Conservation (phyloP, 2,888 invertebrate species). For the Cabera pusaria region DNA sequence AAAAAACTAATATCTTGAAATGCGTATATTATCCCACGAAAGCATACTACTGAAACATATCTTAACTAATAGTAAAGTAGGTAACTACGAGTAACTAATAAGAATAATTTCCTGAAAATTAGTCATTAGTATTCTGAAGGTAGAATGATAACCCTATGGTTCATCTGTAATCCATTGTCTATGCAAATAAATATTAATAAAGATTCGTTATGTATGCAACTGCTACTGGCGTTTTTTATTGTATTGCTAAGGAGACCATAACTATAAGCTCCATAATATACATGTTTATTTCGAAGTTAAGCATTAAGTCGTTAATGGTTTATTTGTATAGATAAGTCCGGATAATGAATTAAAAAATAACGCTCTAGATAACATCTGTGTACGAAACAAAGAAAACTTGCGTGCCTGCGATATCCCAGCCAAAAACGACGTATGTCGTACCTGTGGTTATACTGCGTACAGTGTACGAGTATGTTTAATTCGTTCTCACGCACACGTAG, state of each 20-base stretch:
- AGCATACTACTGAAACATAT: too few relatives aligned
- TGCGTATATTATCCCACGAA: too few relatives aligned
- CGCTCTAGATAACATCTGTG: slow-evolving; percentile 54
- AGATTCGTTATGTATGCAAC: slow-evolving; percentile 54
- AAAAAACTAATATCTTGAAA: too few relatives aligned
- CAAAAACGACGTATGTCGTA: slow-evolving; percentile 28
- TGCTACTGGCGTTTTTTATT: slow-evolving; percentile 50
- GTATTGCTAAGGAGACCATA: slow-evolving; percentile 18
- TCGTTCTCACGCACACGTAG: slow-evolving; percentile 56
- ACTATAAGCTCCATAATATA: slow-evolving; percentile 20
- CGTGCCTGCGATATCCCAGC: slow-evolving; percentile 51
- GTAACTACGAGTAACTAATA: too few relatives aligned
- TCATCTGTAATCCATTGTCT: slow-evolving; percentile 68
- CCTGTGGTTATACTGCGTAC: slow-evolving; percentile 36
- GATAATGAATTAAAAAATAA: slow-evolving; percentile 29
- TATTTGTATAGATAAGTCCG: slow-evolving; percentile 18
- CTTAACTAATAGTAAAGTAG: too few relatives aligned
- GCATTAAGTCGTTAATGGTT: slow-evolving; percentile 22
- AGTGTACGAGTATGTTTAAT: too few relatives aligned
- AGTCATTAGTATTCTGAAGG: too few relatives aligned
- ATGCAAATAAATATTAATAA: slow-evolving; percentile 71
- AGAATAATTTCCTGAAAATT: too few relatives aligned
- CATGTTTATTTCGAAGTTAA: slow-evolving; percentile 22
- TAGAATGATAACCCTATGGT: slow-evolving; percentile 25
- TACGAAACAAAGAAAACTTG: slow-evolving; percentile 53